Percentiles rank a stretch among this genome's conserved stretches.
Evolutionary conservation across 1,140 invertebrate species (phyloP).

Genomic region (Drosophila ogumai): DNA sequence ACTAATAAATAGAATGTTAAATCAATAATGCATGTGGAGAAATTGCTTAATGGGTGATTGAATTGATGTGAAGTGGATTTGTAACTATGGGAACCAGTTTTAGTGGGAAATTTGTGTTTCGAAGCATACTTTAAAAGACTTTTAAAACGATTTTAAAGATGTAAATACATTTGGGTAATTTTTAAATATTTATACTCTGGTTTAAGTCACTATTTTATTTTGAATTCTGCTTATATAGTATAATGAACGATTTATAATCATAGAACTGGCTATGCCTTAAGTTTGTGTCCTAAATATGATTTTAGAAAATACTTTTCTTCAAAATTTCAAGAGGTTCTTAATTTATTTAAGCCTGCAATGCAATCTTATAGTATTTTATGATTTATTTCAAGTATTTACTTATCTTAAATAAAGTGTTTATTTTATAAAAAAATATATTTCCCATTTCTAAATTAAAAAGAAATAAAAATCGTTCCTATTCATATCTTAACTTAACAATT

Average conservation of each 20-base stretch:
- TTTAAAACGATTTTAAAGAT: neutral
- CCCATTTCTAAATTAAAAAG: neutral
- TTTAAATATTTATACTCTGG: too few species aligned
- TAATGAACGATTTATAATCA: too few species aligned
- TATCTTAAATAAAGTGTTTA: neutral
- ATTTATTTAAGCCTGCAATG: neutral
- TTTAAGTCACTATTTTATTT: too few species aligned
- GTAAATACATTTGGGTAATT: too few species aligned
- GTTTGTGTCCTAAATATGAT: too few species aligned
- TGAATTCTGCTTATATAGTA: too few species aligned
- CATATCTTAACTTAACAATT: too few species aligned
- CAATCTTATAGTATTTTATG: neutral
- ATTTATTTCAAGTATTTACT: neutral
- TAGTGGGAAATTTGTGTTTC: neutral
- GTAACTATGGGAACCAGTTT: too few species aligned
- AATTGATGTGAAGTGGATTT: neutral
- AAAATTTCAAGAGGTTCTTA: neutral
- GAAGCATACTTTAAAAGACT: neutral
- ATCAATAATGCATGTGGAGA: neutral
- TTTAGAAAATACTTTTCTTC: neutral
- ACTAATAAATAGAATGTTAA: conserved; percentile 12
- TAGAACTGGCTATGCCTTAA: too few species aligned
- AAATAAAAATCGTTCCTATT: neutral
- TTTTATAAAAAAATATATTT: neutral
- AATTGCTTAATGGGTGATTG: neutral